Conservation (phyloP, 1,140 invertebrate species). For the Berghia stephanieae region DNA sequence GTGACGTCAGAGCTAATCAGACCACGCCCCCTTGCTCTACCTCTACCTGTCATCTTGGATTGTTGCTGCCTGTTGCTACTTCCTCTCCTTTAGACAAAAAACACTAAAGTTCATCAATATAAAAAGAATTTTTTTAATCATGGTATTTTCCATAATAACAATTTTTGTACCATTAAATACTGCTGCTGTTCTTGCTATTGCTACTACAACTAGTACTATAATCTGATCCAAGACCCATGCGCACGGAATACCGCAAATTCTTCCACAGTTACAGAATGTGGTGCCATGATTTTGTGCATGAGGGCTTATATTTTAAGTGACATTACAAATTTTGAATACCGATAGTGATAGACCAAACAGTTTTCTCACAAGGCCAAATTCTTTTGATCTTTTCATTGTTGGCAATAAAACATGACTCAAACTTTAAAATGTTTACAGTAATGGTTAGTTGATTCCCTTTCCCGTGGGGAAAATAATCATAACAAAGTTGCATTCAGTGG, state of each 20-base stretch:
- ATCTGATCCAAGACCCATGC: neutral
- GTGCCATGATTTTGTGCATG: neutral
- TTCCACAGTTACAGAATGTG: too few species aligned
- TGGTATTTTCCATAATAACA: neutral
- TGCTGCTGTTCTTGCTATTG: neutral
- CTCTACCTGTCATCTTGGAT: neutral
- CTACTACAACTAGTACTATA: constrained; percentile 13
- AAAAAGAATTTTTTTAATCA: neutral
- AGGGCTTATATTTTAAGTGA: too few species aligned
- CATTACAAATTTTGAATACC: too few species aligned
- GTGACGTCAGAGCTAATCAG: neutral
- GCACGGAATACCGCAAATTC: too few species aligned
- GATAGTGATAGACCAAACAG: too few species aligned
- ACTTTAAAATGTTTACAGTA: too few species aligned
- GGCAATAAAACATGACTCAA: too few species aligned
- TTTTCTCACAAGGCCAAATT: too few species aligned
- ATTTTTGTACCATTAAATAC: neutral
- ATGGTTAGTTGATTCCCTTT: too few species aligned
- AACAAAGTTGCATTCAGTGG: too few species aligned
- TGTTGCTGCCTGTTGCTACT: neutral
- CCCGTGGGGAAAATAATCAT: too few species aligned
- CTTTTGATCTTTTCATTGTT: too few species aligned
- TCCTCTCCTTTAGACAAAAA: neutral
- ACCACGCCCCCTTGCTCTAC: constrained; percentile 1
- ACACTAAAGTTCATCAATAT: neutral